Evolutionary conservation across 92 coral and sea anemone genomes (phyloP).

Genomic region (Siderastrea radians): DNA sequence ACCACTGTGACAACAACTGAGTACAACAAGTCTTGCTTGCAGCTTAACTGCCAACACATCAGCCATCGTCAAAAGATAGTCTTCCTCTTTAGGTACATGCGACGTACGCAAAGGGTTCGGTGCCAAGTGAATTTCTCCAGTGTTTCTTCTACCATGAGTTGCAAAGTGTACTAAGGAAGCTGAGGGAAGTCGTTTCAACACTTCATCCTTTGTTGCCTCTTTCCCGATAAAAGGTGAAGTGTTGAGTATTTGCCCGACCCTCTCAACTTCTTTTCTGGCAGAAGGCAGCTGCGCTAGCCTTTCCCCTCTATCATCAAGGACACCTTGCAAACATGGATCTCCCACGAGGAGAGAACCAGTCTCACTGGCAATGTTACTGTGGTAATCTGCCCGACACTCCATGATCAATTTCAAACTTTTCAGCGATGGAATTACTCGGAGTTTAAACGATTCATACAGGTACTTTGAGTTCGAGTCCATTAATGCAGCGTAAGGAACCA

Average conservation of each 20-base stretch:
- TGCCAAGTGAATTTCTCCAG: constrained; percentile 27
- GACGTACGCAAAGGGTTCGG: constrained; percentile 3
- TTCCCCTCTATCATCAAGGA: not conserved
- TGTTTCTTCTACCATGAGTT: constrained; percentile 1
- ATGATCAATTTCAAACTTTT: not conserved
- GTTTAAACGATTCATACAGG: not conserved
- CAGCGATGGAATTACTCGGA: constrained; percentile 16
- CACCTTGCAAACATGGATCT: constrained; percentile 9
- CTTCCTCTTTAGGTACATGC: not conserved
- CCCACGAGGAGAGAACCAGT: constrained; percentile 9
- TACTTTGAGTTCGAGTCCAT: too few relatives aligned
- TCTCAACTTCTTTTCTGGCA: constrained; percentile 24
- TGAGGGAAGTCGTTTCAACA: not conserved
- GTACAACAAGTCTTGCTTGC: not conserved
- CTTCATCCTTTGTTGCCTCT: too few relatives aligned
- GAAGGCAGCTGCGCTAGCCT: not conserved
- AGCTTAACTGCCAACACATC: constrained; percentile 11
- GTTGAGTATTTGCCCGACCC: not conserved
- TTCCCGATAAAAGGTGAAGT: constrained; percentile 6
- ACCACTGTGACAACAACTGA: too few relatives aligned
- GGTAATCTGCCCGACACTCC: not conserved
- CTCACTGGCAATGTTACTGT: not conserved
- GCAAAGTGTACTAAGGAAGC: constrained; percentile 37
- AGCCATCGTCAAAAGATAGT: not conserved
- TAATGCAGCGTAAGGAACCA: too few relatives aligned